Evolutionary conservation across 2,888 invertebrate species (phyloP).

Genomic region (Pandemis cinnamomeana): DNA sequence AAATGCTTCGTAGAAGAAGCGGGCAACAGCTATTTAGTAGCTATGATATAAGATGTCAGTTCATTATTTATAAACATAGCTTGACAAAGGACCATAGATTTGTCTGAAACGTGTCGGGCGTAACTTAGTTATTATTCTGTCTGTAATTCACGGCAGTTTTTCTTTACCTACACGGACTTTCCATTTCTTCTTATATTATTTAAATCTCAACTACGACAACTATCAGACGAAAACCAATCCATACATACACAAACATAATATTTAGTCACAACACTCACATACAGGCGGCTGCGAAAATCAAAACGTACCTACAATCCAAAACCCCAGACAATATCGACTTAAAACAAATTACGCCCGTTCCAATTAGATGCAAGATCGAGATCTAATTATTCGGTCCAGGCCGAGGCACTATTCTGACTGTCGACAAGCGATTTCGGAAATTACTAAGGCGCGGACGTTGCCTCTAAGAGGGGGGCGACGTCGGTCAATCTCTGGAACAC

Average conservation of each 20-base stretch:
- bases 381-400: constrained; percentile 79
- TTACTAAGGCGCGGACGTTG: constrained; percentile 78
- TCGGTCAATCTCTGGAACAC: constrained; percentile 61
- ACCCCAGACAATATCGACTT: constrained; percentile 45
- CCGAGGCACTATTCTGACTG: constrained; percentile 79
- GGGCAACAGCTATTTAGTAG: too few relatives aligned
- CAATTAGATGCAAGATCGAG: constrained; percentile 77
- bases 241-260: neutral
- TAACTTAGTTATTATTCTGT: too few relatives aligned
- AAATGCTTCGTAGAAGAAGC: too few relatives aligned
- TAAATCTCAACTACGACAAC: too few relatives aligned
- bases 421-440: constrained; percentile 83
- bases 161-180: too few relatives aligned
- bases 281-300: constrained; percentile 15
- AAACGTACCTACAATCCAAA: constrained; percentile 6
- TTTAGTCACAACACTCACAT: neutral
- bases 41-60: too few relatives aligned
- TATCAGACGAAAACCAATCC: too few relatives aligned
- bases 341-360: constrained; percentile 56
- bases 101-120: too few relatives aligned
- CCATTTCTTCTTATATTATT: too few relatives aligned
- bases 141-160: too few relatives aligned
- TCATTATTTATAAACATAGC: too few relatives aligned
- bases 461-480: constrained; percentile 45
- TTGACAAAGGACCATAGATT: too few relatives aligned